Base-by-base conservation (phyloP, 2,113 vertebrate species). In the Caloenas nicobarica region DNA sequence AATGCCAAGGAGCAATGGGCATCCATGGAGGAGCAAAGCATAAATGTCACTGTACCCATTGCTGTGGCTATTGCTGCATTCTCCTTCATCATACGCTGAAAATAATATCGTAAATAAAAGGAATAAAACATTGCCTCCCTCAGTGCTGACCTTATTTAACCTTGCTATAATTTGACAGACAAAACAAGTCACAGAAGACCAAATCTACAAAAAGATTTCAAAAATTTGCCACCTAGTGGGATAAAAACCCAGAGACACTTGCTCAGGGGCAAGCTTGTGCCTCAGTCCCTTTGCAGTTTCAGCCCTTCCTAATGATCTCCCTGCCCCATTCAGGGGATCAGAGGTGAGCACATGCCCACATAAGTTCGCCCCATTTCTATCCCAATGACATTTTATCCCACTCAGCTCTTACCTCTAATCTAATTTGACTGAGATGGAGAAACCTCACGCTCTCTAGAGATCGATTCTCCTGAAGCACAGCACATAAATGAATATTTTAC, bases 401-500 rank as follows among this genome's bases (percentile, higher is more conserved):
- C 88, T 90, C 86, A 79, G 70, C 86, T 92, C 90, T 79, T 61
- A 7, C n/a, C 31, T 84, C 81, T 84, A 88, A 85, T 72, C 61
- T 54, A 82, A 76, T 26, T 93, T 79, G 96, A 95, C 90, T 94
- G 90, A 89, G 92, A 72, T 93, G 78, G 28, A 92, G 93, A 36
- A 91, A 79, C 80, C 90, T 91, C 40, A 13, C 4, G 12, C 91
- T 95, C 94, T 93, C 86, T 19, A 54, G 95, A 93, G 93, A 93
- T 95, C 28, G n/a, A 95, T 94, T 87, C 73, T 88, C 69, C 73
- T 84, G 38, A 11, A 93, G 86, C 26, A 2, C 88, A 79, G 88
- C 77, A 85, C 81, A 69, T 64, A 72, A 92, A 96, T 96, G 86
- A 96, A 93, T 93, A 92, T 94, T 97, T 96, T 91, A 96, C 73